These are phyloP conservation scores for Aphis craccivora DNA, from an alignment of 1,140 invertebrate species.

Conservation along the genomic window DNA sequence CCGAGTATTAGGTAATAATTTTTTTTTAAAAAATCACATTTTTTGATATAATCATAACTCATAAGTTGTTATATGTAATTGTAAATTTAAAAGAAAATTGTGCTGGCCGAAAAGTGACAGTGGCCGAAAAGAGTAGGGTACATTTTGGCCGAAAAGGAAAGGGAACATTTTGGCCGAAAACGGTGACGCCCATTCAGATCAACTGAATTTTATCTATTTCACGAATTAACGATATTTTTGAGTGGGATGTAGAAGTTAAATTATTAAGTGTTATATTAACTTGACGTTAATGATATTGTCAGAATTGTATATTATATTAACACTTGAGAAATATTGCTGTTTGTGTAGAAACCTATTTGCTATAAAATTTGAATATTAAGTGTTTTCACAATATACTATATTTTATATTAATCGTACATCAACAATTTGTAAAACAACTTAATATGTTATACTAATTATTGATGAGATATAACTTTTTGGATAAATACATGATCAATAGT, in stretches of 20 bases:
- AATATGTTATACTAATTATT: neutral
- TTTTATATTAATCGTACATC: neutral
- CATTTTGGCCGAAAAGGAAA: too few relatives aligned
- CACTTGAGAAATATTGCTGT: neutral
- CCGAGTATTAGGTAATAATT: too few relatives aligned
- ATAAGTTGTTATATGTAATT: too few relatives aligned
- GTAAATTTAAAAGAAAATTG: too few relatives aligned
- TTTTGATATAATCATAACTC: too few relatives aligned
- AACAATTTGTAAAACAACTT: neutral
- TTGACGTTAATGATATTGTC: neutral
- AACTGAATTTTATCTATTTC: neutral
- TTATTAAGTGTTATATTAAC: slow-evolving; percentile 7
- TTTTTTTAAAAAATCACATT: too few relatives aligned
- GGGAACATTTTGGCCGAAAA: too few relatives aligned
- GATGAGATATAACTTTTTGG: neutral
- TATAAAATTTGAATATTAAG: neutral
- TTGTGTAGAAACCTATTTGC: neutral
- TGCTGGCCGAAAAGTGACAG: too few relatives aligned
- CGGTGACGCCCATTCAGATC: too few relatives aligned
- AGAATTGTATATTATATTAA: neutral
- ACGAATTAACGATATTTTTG: neutral
- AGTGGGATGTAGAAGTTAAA: neutral
- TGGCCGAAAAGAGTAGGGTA: too few relatives aligned
- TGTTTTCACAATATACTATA: neutral
- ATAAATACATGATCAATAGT: neutral